Evolutionary conservation across 2,797 vertebrate species (phyloP), one percentile per base, ranked within the genome.

Genomic region (Artibeus jamaicensis): DNA sequence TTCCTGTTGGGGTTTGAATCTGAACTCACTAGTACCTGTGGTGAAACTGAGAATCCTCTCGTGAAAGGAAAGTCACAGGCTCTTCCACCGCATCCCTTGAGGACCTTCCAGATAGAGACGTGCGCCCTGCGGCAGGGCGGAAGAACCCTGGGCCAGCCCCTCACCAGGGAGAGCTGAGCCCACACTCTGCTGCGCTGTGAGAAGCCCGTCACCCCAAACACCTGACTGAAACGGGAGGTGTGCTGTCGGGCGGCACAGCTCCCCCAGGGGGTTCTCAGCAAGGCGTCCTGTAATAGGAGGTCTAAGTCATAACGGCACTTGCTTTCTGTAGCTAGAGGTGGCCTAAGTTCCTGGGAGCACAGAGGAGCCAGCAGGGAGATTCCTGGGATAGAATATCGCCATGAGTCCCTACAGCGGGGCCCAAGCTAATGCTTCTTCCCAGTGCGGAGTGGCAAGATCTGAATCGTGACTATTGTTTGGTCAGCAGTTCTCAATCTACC

Each of bases 281-380:
- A n/a, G 62, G 39, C 0, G 0, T 57, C 87, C 32, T 81, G 44
- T 73, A 46, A 14, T 2, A 65, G 21, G 67, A 85, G 48, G 26
- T 6, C 70, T 65, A 55, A 86, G 48, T 91, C 79, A 62, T 59
- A 42, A 74, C 0, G 9, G 34, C 50, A 82, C 44, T 67, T 84
- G 71, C 53, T 89, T 76, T 89, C 83, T 95, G 85, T 39, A 85
- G 59, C 48, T 78, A 57, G 37, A 34, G 11, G 57, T 37, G 93
- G 83, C 74, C 59, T 89, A 24, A 29, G 50, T 32, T 44, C 84
- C 14, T 62, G 12, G 86, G 90, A 88, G 62, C 18, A 21, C 5
- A 46, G 32, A 77, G 55, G 18, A 65, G 18, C 84, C 48, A 86
- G 44, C 21, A 39, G 26, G 59, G 82, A 77, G 53, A 81, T 29